Base-by-base conservation (phyloP, 2,797 vertebrate genomes). In the Diceros bicornis region DNA sequence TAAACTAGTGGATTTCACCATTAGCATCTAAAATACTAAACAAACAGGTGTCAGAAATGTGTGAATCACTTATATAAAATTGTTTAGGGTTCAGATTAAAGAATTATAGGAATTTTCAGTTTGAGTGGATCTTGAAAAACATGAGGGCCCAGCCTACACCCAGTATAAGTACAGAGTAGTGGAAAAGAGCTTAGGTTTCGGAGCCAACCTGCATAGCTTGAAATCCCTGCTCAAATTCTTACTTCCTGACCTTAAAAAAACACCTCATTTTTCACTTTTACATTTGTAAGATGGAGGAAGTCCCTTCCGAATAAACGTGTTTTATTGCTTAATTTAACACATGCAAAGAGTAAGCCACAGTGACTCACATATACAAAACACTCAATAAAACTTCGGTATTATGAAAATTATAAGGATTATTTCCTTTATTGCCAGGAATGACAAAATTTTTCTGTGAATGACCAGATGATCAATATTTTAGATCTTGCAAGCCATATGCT, bases 321-420 rank as follows among this genome's bases (percentile, higher is more conserved):
- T 79, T 89, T 68, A 21, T 59, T 59, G 18, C 16, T 93, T 72
- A n/a, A 69, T 62, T 68, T 82, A 69, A 77, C 55, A 55, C 13
- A 12, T 4, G 12, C 10, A 34, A 52, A 34, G 17, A 82, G 32
- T 82, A 75, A 93, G 34, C 66, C 10, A 41, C 27, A 59, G 1
- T 29, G n/a, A 52, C 27, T 69, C 50, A 96, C 1, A 27, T n/a
- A 59, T 16, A 25, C 1, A 52, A 27, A 81, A 44, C 20, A 82
- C 10, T 64, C 25, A 74, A 25, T n/a, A 85, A 57, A 59, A 59
- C 9, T 50, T 25, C 2, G 23, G 32, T n/a, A 71, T n/a, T 47
- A n/a, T 21, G 16, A 72, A 79, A 79, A 85, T n/a, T 93, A 79
- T 57, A 66, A 72, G 20, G 13, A 69, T 17, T 27, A 6, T 50